phyloP scores from a whole-genome alignment of 1,140 invertebrate species.

The Yoshiicerus persimilis region DNA sequence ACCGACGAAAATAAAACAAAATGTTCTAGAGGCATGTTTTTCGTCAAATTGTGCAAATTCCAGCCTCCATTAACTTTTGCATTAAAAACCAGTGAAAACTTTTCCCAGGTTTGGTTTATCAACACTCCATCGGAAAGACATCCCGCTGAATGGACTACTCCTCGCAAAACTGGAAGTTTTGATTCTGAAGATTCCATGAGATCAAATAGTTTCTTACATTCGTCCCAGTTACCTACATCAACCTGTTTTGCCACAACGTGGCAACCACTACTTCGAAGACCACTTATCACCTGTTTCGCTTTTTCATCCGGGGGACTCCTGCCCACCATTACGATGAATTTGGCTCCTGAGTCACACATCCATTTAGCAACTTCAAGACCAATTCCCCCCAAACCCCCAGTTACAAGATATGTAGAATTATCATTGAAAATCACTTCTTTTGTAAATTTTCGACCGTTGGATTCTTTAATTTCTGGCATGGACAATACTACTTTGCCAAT shows the following conservation, averaged over 20 bases:
- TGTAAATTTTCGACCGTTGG: not conserved
- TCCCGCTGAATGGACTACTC: constrained; percentile 33
- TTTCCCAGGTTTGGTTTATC: constrained; percentile 13
- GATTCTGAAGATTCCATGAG: not conserved
- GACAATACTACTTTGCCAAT: constrained; percentile 34
- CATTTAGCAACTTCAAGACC: constrained; percentile 33
- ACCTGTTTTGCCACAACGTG: not conserved
- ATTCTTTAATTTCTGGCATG: not conserved
- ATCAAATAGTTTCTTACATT: constrained; percentile 13
- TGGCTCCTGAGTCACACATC: constrained; percentile 27
- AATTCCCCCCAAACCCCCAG: constrained; percentile 36
- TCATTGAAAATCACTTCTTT: not conserved
- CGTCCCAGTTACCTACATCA: constrained; percentile 7
- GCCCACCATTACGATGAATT: constrained; percentile 26
- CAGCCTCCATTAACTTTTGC: constrained; percentile 37
- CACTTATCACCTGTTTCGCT: not conserved
- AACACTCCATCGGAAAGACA: constrained; percentile 4
- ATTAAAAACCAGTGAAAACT: constrained; percentile 11
- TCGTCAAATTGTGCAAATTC: constrained; percentile 34
- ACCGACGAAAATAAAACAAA: constrained; percentile 25
- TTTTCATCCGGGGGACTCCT: not conserved
- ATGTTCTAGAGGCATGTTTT: not conserved
- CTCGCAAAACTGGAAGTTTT: constrained; percentile 11
- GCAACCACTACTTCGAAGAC: not conserved
- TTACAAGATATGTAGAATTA: constrained; percentile 28